Base-by-base conservation (phyloP, 2,113 vertebrate genomes). In the Notarius quadriscutis region DNA sequence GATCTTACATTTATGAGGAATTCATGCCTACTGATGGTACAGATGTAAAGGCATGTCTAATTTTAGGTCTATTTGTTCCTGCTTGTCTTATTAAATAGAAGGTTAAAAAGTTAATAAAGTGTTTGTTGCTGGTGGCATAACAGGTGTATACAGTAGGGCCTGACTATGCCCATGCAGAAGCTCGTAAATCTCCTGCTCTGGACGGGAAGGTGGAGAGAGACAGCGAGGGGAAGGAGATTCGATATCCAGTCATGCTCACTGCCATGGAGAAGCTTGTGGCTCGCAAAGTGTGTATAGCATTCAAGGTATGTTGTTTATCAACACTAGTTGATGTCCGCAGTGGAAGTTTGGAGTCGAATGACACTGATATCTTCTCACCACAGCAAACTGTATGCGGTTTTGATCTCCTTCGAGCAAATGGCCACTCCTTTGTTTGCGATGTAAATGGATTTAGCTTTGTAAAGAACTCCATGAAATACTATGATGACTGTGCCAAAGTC, bases 391-490 rank as follows among this genome's bases (percentile, higher is more conserved):
- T 99, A 12, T 99, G 98, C 10, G 98, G 98, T 53, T 99, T 99
- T 50, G 98, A 99, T 92, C 96, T 99, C 67, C 95, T 99, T 84
- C 93, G 98, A 89, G 98, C 98, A 75, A 99, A 99, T 0, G 98
- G 98, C 72, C 98, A 99, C 92, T 99, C 98, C 0, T 99, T 96
- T 50, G 98, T 99, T 67, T 99, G 98, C 0, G 98, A 99, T 0
- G 98, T 99, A 83, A 99, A 99, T 0, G 98, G 98, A 86, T 99
- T 99, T 95, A 99, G 98, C 92, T 99, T 99, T 87, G 98, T 99
- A 91, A 99, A 99, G 95, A 99, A 99, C 93, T 99, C 98, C 3
- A 99, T 99, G 98, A 99, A 99, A 91, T 99, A 99, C 84, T 99
- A 99, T 0, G 98, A 99, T 7, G 98, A 99, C 91, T 99, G 98